Base-by-base conservation (phyloP, 92 coral and sea anemone species). In the Epizoanthus scotinus region DNA sequence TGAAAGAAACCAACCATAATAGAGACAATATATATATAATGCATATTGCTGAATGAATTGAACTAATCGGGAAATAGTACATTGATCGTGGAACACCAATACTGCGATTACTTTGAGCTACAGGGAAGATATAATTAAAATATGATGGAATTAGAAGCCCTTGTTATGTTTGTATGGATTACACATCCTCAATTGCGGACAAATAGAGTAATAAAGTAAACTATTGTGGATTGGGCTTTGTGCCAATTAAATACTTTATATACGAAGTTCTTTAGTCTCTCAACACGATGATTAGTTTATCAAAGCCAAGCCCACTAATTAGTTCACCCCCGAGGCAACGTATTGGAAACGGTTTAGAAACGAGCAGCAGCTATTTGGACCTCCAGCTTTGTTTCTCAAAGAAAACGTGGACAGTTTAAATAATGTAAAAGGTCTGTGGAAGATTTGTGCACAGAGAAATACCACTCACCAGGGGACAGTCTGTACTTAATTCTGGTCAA, bases 231-330 rank as follows among this genome's bases (percentile, higher is more conserved):
- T 34, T 75, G 55, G 68, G 67, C 31, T 38, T 28, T 58, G 6
- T 36, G 50, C n/a, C 47, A 57, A 22, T 58, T 60, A 59, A 59
- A 40, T 68, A 40, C 31, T 22, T 75, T 59, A 24, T 19, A 57
- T 40, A 54, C 81, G 81, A 56, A 75, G 81, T 58, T 58, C 81
- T 75, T 75, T 75, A 57, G 56, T 75, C 81, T 58, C 53, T 75
- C 81, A 75, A 58, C 81, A 38, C 7, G 6, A 36, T 57, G 24
- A 58, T 75, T 75, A 75, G 55, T 21, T 75, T 47, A 47, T 47
- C 52, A 75, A 75, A 66, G 68, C 68, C 68, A 21, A 75, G 57
- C 81, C 21, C 55, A 58, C 60, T 27, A 74, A 75, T 20, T 66
- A 21, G 42, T 57, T 75, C 25, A 67, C 68, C 70, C 81, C 58